Evolutionary conservation across 2,888 invertebrate species (phyloP), one percentile per base, ranked within the genome.

Genomic region (Mylabris sibirica): DNA sequence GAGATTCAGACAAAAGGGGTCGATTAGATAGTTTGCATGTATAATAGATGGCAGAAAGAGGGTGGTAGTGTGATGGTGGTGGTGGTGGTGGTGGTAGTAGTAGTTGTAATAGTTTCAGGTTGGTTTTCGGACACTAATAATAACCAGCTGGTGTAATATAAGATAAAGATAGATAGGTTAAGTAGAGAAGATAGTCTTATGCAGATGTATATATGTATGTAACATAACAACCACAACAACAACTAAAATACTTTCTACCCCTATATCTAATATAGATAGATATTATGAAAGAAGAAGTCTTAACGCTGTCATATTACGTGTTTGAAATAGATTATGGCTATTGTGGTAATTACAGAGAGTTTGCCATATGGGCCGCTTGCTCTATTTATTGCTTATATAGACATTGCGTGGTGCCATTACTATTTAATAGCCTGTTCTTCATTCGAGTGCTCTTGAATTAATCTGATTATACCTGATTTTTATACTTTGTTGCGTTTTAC

Each of bases 221-320:
- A 20, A 26, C 11, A 12, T 14, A 49, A 49, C 14, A 11, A 24
- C 57, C 24, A 24, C 11, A 12, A 49, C 3, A 2, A 17, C 44
- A 2, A 11, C 57, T 14, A 5, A 22, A 3, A 22, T 11, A 22
- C 9, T 9, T 69, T 72, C 78, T 76, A 75, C 72, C 75, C 80
- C 80, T 80, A 82, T 83, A 82, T n/a, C n/a, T n/a, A n/a, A n/a
- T n/a, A 80, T 38, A 38, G 38, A 38, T 38, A 3, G 12, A 82
- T 83, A 81, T 80, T 79, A 80, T 79, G 80, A 77, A 77, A 80
- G 83, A 84, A 84, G 84, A 84, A 84, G 82, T 84, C 84, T 82
- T 84, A 84, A 84, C 82, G 83, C 83, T 82, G 83, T 83, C 83
- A 82, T 83, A 84, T 84, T 84, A 84, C 84, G 84, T 84, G 84